Conservation (phyloP, 1,140 invertebrate genomes). For the Pachypeltis micranthus region DNA sequence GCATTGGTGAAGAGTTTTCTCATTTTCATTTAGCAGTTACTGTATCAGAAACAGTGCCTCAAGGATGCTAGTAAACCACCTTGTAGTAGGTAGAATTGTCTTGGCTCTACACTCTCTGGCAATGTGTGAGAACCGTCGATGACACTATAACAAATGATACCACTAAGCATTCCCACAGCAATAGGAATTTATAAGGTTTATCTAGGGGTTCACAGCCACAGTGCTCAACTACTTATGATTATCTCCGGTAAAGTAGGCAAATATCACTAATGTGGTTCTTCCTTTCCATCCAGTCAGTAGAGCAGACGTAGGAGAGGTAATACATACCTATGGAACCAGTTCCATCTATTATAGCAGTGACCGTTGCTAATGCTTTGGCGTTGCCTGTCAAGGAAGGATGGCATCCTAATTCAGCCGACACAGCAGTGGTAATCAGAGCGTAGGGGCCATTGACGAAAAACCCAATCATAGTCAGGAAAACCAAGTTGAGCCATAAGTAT, state of each 20-base stretch:
- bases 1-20: too few relatives aligned
- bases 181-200: neutral
- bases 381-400: slow-evolving; percentile 74
- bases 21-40: too few relatives aligned
- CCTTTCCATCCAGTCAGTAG: too few relatives aligned
- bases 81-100: too few relatives aligned
- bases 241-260: neutral
- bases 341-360: slow-evolving; percentile 93
- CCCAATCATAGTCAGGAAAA: slow-evolving; percentile 64
- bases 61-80: too few relatives aligned
- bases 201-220: neutral
- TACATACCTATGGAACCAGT: slow-evolving; percentile 74
- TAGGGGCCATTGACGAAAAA: slow-evolving; percentile 89
- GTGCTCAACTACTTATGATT: neutral
- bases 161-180: neutral
- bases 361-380: slow-evolving; percentile 82
- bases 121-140: too few relatives aligned
- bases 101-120: too few relatives aligned
- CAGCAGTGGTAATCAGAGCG: slow-evolving; percentile 89
- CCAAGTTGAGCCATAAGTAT: slow-evolving; percentile 29
- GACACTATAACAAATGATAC: neutral
- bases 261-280: too few relatives aligned
- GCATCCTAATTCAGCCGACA: slow-evolving; percentile 85
- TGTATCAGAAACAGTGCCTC: too few relatives aligned
- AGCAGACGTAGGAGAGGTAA: too few relatives aligned